Evolutionary conservation across 1,140 invertebrate genomes (phyloP).

Genomic region (Drosophila fuyamai): DNA sequence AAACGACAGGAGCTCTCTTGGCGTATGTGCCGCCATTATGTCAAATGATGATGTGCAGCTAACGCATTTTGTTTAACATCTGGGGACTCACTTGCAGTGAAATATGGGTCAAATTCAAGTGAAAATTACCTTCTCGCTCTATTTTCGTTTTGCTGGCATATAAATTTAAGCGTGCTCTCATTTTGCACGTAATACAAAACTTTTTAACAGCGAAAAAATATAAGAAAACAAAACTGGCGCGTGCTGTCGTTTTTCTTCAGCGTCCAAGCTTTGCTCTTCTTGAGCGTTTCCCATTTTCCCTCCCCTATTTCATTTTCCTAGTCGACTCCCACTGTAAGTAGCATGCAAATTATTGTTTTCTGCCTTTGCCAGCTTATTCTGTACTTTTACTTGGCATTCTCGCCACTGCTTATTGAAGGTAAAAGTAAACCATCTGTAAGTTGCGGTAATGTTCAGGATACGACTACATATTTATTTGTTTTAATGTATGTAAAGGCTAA

Average conservation of each 20-base stretch:
- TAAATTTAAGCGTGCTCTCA: conserved; percentile 66
- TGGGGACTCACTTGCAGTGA: conserved; percentile 40
- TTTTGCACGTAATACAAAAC: conserved; percentile 74
- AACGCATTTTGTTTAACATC: conserved; percentile 51
- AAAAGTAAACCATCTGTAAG: conserved; percentile 53
- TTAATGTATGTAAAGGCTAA: too few relatives aligned
- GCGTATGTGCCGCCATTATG: conserved; percentile 56
- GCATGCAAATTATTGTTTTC: conserved; percentile 61
- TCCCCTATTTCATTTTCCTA: conserved; percentile 21
- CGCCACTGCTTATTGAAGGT: conserved; percentile 48
- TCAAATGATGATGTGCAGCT: conserved; percentile 72
- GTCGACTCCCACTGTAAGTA: conserved; percentile 43
- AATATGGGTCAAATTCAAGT: conserved; percentile 71
- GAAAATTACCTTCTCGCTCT: conserved; percentile 40
- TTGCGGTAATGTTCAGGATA: conserved; percentile 25
- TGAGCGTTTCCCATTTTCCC: conserved; percentile 22
- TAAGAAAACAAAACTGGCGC: conserved; percentile 55
- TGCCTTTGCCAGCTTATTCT: conserved; percentile 4
- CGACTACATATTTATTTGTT: not conserved
- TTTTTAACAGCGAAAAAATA: conserved; percentile 58
- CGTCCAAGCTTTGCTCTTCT: conserved; percentile 26
- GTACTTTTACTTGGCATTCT: conserved; percentile 57
- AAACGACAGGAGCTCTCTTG: conserved; percentile 43
- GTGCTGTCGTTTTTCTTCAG: conserved; percentile 64
- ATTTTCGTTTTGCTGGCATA: conserved; percentile 33